Evolutionary conservation across 2,888 invertebrate genomes (phyloP).

Genomic region (Andricus curvator): DNA sequence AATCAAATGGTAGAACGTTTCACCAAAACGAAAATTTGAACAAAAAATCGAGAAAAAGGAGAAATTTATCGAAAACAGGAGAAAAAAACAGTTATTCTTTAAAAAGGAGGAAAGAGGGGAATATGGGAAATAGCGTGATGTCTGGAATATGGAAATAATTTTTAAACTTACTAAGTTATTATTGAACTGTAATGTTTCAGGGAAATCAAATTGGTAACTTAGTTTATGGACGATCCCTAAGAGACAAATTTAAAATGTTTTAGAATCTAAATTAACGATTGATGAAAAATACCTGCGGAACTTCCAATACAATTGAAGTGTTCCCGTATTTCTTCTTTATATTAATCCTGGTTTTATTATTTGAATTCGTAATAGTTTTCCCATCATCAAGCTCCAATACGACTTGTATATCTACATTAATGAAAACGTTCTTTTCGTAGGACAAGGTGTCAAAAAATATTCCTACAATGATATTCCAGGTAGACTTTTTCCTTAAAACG

Average conservation of each 20-base stretch:
- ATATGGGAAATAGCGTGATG: too few species aligned
- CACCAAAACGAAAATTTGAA: too few species aligned
- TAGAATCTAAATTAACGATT: background rate
- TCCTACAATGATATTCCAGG: slow-evolving; percentile 78
- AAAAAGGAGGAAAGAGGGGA: too few species aligned
- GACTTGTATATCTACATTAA: slow-evolving; percentile 49
- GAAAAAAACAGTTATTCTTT: too few species aligned
- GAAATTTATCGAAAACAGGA: too few species aligned
- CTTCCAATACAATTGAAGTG: slow-evolving; percentile 53
- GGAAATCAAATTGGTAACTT: too few species aligned
- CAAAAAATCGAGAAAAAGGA: too few species aligned
- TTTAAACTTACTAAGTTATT: too few species aligned
- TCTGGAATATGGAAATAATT: too few species aligned
- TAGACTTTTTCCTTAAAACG: slow-evolving; percentile 63
- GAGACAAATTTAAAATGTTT: background rate
- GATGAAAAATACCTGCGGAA: slow-evolving; percentile 61
- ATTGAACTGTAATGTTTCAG: too few species aligned
- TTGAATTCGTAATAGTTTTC: slow-evolving; percentile 43
- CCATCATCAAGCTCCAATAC: slow-evolving; percentile 51
- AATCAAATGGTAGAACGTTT: too few species aligned
- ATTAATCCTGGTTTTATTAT: slow-evolving; percentile 36
- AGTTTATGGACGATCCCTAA: too few species aligned
- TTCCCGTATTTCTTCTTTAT: slow-evolving; percentile 45
- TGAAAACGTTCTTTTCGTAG: slow-evolving; percentile 8
- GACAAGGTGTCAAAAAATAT: slow-evolving; percentile 75